Base-by-base conservation (phyloP, 2,888 invertebrate species). In the Patella depressa region DNA sequence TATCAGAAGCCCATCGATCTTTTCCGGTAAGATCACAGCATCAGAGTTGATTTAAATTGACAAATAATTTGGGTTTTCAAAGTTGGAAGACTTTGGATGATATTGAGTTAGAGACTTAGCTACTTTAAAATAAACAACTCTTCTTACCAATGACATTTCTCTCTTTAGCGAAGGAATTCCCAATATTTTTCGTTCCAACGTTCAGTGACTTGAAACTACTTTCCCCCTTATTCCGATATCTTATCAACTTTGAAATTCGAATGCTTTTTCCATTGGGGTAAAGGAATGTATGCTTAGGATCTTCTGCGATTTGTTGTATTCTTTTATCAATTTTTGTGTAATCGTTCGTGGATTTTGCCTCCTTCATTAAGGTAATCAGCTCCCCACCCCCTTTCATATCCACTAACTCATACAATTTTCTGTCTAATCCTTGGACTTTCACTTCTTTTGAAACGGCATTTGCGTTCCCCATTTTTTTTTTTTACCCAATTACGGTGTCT, bases 221-320 rank as follows among this genome's bases (percentile, higher is more conserved):
- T 19, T 65, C 17, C 24, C 87, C 88, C 72, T 87, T 84, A 74
- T 88, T 88, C 54, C 89, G 80, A 12, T 96, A 92, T 76, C 97
- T 93, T 3, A 98, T 97, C 77, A 99, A 92, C 89, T 97, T 96
- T 0, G 96, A 95, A 85, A 98, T 95, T 0, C 97, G 97, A 86
- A 98, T 95, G 78, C 96, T 95, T 86, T 95, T 94, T 3, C 99
- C 99, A 89, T 95, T 96, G 90, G 98, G 97, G 92, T 98, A 98
- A 34, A 99, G 92, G 91, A 97, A 98, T 0, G 96, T 97, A 45
- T 45, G 45, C 7, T 45, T 45, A 9, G 45, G 45, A 45, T 45
- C 45, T 86, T 96, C 96, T 17, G 87, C 96, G 90, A 97, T 96
- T 0, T 96, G 96, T 91, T 96, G 95, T 78, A 98, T 96, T 0